These are phyloP conservation scores for Epinephelus cyanopodus DNA, from an alignment of 2,113 vertebrate species.

Conservation along the genomic window DNA sequence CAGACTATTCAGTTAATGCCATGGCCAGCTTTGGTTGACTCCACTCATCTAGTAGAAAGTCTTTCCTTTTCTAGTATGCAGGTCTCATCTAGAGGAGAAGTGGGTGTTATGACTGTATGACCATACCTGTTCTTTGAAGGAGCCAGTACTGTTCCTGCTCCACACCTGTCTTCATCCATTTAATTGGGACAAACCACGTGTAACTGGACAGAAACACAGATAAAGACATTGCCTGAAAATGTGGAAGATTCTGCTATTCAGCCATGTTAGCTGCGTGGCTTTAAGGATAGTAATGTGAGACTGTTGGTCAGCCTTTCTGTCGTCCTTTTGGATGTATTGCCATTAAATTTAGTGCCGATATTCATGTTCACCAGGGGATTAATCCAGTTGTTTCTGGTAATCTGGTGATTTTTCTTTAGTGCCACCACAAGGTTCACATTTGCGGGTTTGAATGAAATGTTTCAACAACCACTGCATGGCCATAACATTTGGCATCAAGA, in stretches of 20 bases:
- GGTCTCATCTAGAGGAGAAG: background rate
- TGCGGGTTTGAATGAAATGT: background rate
- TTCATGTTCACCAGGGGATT: background rate
- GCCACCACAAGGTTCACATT: background rate
- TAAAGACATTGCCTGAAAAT: background rate
- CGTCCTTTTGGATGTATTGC: background rate
- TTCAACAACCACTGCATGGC: too few species aligned
- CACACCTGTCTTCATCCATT: slow-evolving; percentile 66
- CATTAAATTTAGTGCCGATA: background rate
- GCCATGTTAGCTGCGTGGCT: background rate
- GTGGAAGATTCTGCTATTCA: background rate
- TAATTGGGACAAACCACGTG: slow-evolving; percentile 90
- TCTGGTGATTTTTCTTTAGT: background rate
- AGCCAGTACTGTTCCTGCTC: slow-evolving; percentile 84
- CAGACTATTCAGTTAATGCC: background rate
- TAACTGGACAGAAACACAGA: slow-evolving; percentile 84
- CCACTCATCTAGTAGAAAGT: background rate
- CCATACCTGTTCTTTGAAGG: slow-evolving; percentile 74
- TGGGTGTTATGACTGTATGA: too few species aligned
- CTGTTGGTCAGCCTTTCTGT: background rate
- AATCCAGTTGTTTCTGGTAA: background rate
- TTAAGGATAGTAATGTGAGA: background rate
- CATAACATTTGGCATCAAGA: background rate
- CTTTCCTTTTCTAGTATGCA: background rate
- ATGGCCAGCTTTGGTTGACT: background rate